Percentiles rank a stretch among this genome's conserved stretches.
These are phyloP conservation scores for Psittacara wagleri DNA, from an alignment of 2,113 vertebrate genomes.

Conservation along the genomic window DNA sequence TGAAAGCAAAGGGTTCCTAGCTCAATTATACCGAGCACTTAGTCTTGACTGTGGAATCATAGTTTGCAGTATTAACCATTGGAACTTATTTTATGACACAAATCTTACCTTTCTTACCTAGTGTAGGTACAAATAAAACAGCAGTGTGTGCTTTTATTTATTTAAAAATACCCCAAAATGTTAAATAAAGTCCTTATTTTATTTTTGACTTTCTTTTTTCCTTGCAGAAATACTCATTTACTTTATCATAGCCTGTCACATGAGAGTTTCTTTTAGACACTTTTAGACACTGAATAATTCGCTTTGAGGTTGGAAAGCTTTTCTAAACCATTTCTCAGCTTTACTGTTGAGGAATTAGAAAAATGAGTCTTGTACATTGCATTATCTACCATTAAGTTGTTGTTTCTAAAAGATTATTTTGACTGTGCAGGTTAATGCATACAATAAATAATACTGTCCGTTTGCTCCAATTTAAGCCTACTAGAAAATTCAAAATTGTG, in stretches of 20 bases:
- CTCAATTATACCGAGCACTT: background rate
- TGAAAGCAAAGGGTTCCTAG: background rate
- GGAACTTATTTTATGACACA: background rate
- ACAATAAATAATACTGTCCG: background rate
- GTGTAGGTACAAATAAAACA: background rate
- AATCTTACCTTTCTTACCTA: background rate
- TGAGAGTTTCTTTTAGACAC: background rate
- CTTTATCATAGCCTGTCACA: background rate
- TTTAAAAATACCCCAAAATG: background rate
- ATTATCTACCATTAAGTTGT: background rate
- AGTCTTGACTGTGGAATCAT: background rate
- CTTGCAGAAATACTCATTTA: background rate
- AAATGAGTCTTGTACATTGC: background rate
- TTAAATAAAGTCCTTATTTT: background rate
- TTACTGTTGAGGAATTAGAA: background rate
- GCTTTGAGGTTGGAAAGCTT: background rate
- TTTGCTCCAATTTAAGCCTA: background rate
- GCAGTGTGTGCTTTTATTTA: background rate
- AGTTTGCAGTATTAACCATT: background rate
- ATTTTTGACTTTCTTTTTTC: background rate
- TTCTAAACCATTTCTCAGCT: background rate
- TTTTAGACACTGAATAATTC: background rate
- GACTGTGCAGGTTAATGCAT: background rate
- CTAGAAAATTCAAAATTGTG: background rate
- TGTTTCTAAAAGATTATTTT: background rate